Evolutionary conservation across 2,113 vertebrate species (phyloP), one percentile per base, ranked within the genome.

Genomic region (Himantopus leucocephalus): DNA sequence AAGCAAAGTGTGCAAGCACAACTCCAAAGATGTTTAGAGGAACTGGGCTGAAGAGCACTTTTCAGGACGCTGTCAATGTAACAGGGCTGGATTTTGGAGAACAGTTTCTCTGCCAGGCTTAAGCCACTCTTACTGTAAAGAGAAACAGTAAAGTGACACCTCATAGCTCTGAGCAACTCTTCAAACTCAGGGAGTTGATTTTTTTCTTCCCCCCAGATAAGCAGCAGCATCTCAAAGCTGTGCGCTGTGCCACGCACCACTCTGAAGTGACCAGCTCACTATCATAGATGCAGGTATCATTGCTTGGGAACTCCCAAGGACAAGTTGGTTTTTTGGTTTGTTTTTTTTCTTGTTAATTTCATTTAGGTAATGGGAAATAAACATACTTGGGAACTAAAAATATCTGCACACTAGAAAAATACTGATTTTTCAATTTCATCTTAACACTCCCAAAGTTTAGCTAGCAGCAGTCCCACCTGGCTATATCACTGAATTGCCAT

Each of bases 191-290:
- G 5, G 17, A 5, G 15, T 3, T 20, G 11, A 5, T 20, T 11
- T 34, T 86, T 72, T 70, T 9, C 23, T 43, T 64, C 21, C 34
- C 39, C 12, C 12, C 3, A 4, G 76, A 52, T 12, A 76, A 83
- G 45, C 35, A 50, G 47, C n/a, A 78, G 39, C 23, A 50, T 43
- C 53, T 72, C n/a, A 62, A 50, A 56, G 32, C 3, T n/a, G 32
- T 13, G 23, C 16, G 23, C 20, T n/a, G 35, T 29, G 27, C n/a
- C 24, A 35, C 2, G 0, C 8, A 39, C 10, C 0, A 0, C n/a
- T 39, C 37, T 23, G 10, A 87, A 66, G 22, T 3, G 4, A 59
- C 9, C 15, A 53, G 15, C 15, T 74, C 27, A 7, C 21, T 35
- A 37, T 22, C 48, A 79, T 0, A 82, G 15, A 43, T 2, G 2